phyloP scores from a whole-genome alignment of 1,140 invertebrate genomes.

The Amphibalanus amphitrite region DNA sequence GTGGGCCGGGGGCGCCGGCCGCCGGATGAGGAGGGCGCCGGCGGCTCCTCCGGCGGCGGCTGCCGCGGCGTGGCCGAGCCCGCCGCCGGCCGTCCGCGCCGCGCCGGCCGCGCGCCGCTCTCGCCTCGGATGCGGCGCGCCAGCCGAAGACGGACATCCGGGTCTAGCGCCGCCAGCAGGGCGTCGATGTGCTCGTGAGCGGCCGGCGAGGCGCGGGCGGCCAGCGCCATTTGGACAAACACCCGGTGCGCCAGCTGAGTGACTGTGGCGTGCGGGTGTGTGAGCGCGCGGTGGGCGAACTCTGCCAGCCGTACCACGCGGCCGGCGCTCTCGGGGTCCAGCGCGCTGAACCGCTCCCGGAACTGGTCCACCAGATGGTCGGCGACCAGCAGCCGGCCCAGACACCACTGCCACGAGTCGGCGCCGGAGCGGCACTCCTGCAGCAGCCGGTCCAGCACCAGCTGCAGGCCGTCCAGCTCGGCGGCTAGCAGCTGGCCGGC shows the following conservation, averaged over 20 bases:
- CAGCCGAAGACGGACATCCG: slow-evolving; percentile 19
- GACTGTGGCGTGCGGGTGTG: slow-evolving; percentile 27
- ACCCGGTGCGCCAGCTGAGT: slow-evolving; percentile 27
- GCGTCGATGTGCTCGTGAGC: slow-evolving; percentile 24
- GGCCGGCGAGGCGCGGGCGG: slow-evolving; percentile 24
- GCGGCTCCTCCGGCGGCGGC: slow-evolving; percentile 9
- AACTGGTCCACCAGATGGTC: slow-evolving; percentile 28
- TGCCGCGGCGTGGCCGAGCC: no score
- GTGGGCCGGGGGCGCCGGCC: slow-evolving; percentile 14
- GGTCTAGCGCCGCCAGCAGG: slow-evolving; percentile 19
- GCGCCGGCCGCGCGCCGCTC: slow-evolving; percentile 12
- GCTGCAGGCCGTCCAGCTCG: slow-evolving; percentile 20
- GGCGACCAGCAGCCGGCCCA: slow-evolving; percentile 29
- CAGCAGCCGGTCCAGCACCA: slow-evolving; percentile 25
- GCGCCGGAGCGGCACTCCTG: slow-evolving; percentile 23
- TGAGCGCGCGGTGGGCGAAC: slow-evolving; percentile 27
- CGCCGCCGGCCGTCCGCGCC: slow-evolving; percentile 14
- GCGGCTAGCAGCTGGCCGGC: slow-evolving; percentile 25
- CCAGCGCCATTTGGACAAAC: slow-evolving; percentile 26
- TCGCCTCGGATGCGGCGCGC: slow-evolving; percentile 16
- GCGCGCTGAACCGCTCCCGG: slow-evolving; percentile 20
- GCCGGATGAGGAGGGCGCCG: slow-evolving; percentile 8
- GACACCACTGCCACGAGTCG: slow-evolving; percentile 31
- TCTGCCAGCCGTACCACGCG: slow-evolving; percentile 24
- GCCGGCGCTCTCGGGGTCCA: slow-evolving; percentile 20